Evolutionary conservation across 1,140 invertebrate genomes (phyloP).

Genomic region (Bathynomus jamesi): DNA sequence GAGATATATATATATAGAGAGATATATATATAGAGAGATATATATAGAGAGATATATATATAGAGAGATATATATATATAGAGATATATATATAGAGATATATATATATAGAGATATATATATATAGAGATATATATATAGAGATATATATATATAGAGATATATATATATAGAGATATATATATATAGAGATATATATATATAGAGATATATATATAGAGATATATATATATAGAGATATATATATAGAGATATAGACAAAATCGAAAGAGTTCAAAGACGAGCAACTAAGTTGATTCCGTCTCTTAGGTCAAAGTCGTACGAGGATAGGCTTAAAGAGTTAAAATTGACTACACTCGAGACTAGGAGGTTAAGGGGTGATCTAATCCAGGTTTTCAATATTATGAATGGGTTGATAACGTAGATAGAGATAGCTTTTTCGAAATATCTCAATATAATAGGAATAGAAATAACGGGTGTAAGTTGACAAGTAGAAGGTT

Average conservation of each 20-base stretch:
- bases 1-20: conserved; percentile 8
- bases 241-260: conserved; percentile 3
- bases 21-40: conserved; percentile 13
- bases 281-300: no score
- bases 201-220: conserved; percentile 4
- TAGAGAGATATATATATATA: conserved; percentile 6
- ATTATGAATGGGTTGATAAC: no score
- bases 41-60: conserved; percentile 8
- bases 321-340: no score
- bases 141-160: conserved; percentile 9
- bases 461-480: no score
- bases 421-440: no score
- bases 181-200: not conserved
- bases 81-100: conserved; percentile 10
- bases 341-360: no score
- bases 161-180: conserved; percentile 10
- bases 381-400: no score
- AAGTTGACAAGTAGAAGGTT: no score
- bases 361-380: no score
- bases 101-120: conserved; percentile 9
- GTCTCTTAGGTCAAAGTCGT: no score
- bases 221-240: conserved; percentile 4
- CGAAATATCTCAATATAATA: no score
- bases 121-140: conserved; percentile 10
- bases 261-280: no score